A percentile compares a stretch with the other conserved stretches of the same genome.
These are phyloP conservation scores for Acanthisitta chloris DNA, from an alignment of 2,113 vertebrate species.

Conservation along the genomic window DNA sequence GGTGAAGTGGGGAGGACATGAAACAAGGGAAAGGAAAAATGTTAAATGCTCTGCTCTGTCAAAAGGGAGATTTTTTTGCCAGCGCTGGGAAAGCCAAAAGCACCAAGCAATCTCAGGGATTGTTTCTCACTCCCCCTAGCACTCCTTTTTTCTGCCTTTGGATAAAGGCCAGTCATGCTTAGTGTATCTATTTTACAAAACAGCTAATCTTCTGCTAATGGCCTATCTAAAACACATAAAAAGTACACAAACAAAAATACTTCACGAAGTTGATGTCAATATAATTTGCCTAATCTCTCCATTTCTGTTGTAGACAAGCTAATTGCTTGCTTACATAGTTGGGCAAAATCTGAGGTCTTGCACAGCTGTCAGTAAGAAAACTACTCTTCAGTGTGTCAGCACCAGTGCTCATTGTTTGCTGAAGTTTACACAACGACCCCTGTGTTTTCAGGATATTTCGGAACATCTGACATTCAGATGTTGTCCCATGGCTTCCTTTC, in stretches of 20 bases:
- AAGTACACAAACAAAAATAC: not conserved
- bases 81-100: not conserved
- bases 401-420: not conserved
- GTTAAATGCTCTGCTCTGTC: not conserved
- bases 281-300: not conserved
- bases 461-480: not conserved
- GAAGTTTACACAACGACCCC: not conserved
- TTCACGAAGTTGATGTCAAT: not conserved
- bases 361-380: not conserved
- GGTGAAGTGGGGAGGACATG: not conserved
- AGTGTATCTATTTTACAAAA: not conserved
- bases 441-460: not conserved
- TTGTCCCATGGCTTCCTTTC: not conserved
- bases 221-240: not conserved
- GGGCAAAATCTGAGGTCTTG: not conserved
- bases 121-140: not conserved
- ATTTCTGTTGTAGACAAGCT: not conserved
- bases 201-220: not conserved
- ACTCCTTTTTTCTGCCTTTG: not conserved
- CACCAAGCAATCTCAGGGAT: not conserved
- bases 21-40: not conserved
- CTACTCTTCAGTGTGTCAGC: not conserved
- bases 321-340: slow-evolving; percentile 6
- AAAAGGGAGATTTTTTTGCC: not conserved
- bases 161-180: not conserved